Conservation (phyloP, 2,113 vertebrate genomes). For the Eonycteris spelaea region DNA sequence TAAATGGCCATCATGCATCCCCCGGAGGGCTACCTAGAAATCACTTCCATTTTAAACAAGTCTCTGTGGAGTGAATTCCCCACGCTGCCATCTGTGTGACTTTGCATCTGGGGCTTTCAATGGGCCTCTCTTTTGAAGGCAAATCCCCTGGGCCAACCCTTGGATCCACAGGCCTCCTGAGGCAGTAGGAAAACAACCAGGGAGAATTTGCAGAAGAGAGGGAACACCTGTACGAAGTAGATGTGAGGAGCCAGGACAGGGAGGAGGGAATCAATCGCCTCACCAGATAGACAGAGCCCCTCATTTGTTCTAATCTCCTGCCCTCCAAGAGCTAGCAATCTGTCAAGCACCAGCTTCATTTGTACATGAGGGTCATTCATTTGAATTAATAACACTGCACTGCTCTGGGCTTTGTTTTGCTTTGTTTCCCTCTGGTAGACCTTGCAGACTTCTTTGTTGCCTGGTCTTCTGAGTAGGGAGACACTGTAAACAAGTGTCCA, state of each 20-base stretch:
- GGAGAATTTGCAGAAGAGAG: neutral
- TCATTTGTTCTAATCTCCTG: constrained; percentile 21
- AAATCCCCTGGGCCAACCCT: neutral
- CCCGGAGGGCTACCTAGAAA: neutral
- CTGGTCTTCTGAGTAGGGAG: constrained; percentile 3
- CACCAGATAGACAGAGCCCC: neutral
- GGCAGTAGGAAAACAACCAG: accelerated
- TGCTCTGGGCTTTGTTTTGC: constrained; percentile 34
- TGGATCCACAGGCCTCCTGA: neutral
- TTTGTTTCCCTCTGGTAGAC: constrained; percentile 49
- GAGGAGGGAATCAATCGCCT: neutral
- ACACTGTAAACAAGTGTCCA: constrained; percentile 45
- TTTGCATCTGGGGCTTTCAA: neutral
- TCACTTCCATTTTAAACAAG: neutral
- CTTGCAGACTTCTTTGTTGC: constrained; percentile 15
- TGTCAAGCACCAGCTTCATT: constrained; percentile 54
- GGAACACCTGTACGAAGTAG: neutral
- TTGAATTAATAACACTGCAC: constrained; percentile 57
- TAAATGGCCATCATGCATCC: neutral
- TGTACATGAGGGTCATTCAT: constrained; percentile 64
- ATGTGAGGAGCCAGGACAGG: neutral
- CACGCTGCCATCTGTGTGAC: too few species aligned
- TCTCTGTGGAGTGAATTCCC: neutral
- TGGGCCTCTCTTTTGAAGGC: neutral
- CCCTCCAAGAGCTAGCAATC: constrained; percentile 48